phyloP scores from a whole-genome alignment of 2,113 vertebrate genomes.

The Burhinus oedicnemus region DNA sequence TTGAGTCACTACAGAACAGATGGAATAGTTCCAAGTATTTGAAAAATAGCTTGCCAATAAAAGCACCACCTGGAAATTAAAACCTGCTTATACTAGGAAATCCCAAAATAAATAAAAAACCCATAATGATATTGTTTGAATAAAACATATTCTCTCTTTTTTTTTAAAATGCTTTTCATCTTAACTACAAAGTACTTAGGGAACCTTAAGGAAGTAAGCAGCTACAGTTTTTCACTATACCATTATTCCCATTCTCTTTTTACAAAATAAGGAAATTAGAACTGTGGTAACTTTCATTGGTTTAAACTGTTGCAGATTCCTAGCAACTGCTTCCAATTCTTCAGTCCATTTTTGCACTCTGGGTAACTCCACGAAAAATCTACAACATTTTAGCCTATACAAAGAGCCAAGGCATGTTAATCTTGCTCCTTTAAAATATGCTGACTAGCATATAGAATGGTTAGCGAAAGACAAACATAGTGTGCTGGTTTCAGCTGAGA shows the following conservation, averaged over 20 bases:
- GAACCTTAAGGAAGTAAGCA: not conserved
- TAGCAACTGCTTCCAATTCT: not conserved
- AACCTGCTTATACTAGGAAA: not conserved
- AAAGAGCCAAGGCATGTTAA: not conserved
- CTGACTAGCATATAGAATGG: not conserved
- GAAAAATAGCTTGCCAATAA: not conserved
- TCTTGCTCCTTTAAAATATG: not conserved
- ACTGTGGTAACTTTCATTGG: not conserved
- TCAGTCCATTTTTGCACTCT: not conserved
- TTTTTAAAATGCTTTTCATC: not conserved
- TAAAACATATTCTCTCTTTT: not conserved
- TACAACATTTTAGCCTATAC: not conserved
- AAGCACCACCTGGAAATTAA: not conserved
- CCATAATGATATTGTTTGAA: accelerated
- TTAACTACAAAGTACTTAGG: not conserved
- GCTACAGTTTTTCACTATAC: not conserved
- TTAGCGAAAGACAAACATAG: not conserved
- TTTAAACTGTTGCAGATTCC: not conserved
- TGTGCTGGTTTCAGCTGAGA: not conserved
- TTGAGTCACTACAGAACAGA: not conserved
- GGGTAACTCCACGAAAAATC: not conserved
- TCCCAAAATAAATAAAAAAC: not conserved
- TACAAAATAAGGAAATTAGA: not conserved
- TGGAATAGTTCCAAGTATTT: not conserved
- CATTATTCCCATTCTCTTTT: not conserved